These are phyloP conservation scores for Muscicapa comitata DNA, from an alignment of 2,797 vertebrate species.

Conservation along the genomic window DNA sequence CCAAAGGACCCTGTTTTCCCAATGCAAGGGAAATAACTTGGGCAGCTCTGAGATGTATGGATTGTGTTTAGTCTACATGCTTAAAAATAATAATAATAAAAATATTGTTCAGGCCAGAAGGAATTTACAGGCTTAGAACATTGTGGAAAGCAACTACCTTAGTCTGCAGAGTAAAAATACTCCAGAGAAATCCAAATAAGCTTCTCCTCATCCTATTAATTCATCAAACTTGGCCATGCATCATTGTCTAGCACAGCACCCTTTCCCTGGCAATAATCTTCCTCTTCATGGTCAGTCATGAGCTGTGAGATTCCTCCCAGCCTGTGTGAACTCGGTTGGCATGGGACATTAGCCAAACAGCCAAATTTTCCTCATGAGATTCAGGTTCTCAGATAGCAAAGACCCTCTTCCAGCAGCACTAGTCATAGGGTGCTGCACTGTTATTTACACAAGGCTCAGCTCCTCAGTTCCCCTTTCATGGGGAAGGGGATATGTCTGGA, in stretches of 20 bases:
- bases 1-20: constrained; percentile 17
- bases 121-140: constrained; percentile 45
- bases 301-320: background rate
- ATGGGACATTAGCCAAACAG: background rate
- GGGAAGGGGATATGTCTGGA: background rate
- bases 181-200: constrained; percentile 2
- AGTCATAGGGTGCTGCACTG: background rate
- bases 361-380: background rate
- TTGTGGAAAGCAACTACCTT: constrained; percentile 32
- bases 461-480: background rate
- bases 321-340: background rate
- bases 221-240: background rate
- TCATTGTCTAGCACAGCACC: background rate
- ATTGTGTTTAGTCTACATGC: constrained; percentile 57
- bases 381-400: background rate
- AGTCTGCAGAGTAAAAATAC: constrained; percentile 2
- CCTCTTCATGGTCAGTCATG: background rate
- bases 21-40: background rate
- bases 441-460: background rate
- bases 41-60: constrained; percentile 20
- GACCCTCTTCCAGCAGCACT: background rate
- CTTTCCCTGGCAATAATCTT: constrained; percentile 18
- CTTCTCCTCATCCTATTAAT: constrained; percentile 22
- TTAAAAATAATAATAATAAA: constrained; percentile 56
- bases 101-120: constrained; percentile 14